A percentile compares a stretch with the other conserved stretches of the same genome.
phyloP scores from a whole-genome alignment of 1,140 invertebrate species.

The Calephelis nemesis region DNA sequence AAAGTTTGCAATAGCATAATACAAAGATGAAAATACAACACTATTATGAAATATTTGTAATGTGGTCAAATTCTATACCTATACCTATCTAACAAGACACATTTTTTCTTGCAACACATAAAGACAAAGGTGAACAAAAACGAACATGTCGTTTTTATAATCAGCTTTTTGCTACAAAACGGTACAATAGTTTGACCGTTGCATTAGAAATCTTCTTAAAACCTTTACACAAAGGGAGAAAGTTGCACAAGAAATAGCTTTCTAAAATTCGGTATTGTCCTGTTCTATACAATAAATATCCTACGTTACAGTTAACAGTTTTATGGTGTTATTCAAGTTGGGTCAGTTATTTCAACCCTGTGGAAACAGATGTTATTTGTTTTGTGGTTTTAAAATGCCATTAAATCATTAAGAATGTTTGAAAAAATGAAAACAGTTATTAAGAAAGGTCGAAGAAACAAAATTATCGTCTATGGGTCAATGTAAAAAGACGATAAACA shows the following conservation, averaged over 20 bases:
- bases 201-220: conserved; percentile 11
- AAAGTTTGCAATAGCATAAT: too few relatives aligned
- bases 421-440: too few relatives aligned
- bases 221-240: conserved; percentile 67
- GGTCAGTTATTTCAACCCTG: conserved; percentile 10
- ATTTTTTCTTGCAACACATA: neutral
- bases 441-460: too few relatives aligned
- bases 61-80: too few relatives aligned
- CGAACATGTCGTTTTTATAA: neutral
- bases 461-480: too few relatives aligned
- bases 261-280: conserved; percentile 64
- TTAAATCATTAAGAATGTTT: too few relatives aligned
- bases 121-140: neutral
- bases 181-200: conserved; percentile 10
- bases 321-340: conserved; percentile 24
- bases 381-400: neutral
- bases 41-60: too few relatives aligned
- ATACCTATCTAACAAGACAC: too few relatives aligned
- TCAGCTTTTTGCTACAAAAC: neutral
- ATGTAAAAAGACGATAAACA: too few relatives aligned
- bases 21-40: too few relatives aligned
- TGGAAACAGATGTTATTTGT: neutral
- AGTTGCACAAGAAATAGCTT: conserved; percentile 69
- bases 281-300: conserved; percentile 52
- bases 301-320: conserved; percentile 28